A percentile compares a stretch with the other conserved stretches of the same genome.
phyloP scores from a whole-genome alignment of 2,797 vertebrate species.

The Ctenosaura bakeri region DNA sequence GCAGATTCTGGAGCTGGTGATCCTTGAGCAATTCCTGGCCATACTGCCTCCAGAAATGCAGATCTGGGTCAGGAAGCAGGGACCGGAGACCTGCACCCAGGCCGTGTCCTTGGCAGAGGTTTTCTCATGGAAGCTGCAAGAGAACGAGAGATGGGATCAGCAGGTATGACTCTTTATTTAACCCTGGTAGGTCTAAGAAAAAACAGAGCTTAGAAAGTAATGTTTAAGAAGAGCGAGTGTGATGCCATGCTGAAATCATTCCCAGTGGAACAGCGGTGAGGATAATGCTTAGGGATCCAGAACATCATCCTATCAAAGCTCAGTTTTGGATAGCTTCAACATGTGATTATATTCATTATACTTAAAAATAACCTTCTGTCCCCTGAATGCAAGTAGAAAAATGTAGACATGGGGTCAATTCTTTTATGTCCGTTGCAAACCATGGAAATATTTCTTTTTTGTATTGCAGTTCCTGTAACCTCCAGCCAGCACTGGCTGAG shows the following conservation, averaged over 20 bases:
- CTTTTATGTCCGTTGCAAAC: neutral
- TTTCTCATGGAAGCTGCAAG: conserved; percentile 16
- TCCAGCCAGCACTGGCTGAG: too few relatives aligned
- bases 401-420: neutral
- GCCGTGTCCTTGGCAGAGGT: conserved; percentile 13
- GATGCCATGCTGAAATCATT: neutral
- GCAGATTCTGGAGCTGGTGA: conserved; percentile 16
- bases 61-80: conserved; percentile 15
- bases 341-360: too few relatives aligned
- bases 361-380: too few relatives aligned
- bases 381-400: neutral
- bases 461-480: neutral
- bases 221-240: neutral
- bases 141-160: conserved; percentile 9
- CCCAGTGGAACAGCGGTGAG: too few relatives aligned
- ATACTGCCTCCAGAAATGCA: conserved; percentile 18
- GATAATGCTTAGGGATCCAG: too few relatives aligned
- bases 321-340: too few relatives aligned
- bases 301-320: too few relatives aligned
- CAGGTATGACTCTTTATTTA: neutral
- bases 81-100: conserved; percentile 10
- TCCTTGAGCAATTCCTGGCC: conserved; percentile 28
- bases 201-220: neutral
- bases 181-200: too few relatives aligned
- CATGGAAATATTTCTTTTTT: neutral